A percentile compares a stretch with the other conserved stretches of the same genome.
These are phyloP conservation scores for Drosophila elegans DNA, from an alignment of 1,140 invertebrate species.

Conservation along the genomic window DNA sequence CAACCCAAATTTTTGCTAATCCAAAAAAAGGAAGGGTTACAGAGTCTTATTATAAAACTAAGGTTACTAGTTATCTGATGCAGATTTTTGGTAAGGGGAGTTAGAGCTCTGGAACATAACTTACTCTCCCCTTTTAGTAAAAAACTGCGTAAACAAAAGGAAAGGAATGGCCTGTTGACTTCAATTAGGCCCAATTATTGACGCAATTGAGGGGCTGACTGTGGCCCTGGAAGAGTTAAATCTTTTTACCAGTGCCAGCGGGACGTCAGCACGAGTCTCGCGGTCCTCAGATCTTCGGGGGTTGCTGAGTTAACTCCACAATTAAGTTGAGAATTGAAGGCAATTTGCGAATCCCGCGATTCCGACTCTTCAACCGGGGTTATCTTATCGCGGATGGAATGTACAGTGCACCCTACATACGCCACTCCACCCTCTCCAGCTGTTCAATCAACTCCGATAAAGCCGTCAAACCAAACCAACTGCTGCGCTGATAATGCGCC, in stretches of 20 bases:
- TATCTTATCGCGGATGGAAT: slow-evolving; percentile 62
- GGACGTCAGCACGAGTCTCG: slow-evolving; percentile 41
- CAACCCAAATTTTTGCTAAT: too few species aligned
- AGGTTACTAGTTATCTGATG: too few species aligned
- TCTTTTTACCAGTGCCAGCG: slow-evolving; percentile 41
- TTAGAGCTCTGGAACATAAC: slow-evolving; percentile 4
- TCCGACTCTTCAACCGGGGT: slow-evolving; percentile 10
- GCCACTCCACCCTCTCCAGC: slow-evolving; percentile 17
- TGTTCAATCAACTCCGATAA: slow-evolving; percentile 69
- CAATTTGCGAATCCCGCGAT: slow-evolving; percentile 61
- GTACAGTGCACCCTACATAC: neutral
- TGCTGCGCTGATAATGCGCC: slow-evolving; percentile 44
- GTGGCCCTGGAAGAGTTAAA: slow-evolving; percentile 39
- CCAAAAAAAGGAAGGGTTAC: too few species aligned
- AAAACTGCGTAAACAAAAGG: slow-evolving; percentile 71
- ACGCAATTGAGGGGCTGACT: slow-evolving; percentile 66
- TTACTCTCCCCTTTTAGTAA: slow-evolving; percentile 27
- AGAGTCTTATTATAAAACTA: too few species aligned
- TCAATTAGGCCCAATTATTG: slow-evolving; percentile 80
- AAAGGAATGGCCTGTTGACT: slow-evolving; percentile 62
- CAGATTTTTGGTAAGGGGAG: neutral
- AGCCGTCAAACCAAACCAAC: slow-evolving; percentile 48
- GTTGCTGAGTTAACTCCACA: slow-evolving; percentile 69
- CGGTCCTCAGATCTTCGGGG: slow-evolving; percentile 24
- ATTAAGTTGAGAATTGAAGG: slow-evolving; percentile 57